Conservation (phyloP, 2,797 vertebrate genomes). For the Chiroxiphia lanceolata region DNA sequence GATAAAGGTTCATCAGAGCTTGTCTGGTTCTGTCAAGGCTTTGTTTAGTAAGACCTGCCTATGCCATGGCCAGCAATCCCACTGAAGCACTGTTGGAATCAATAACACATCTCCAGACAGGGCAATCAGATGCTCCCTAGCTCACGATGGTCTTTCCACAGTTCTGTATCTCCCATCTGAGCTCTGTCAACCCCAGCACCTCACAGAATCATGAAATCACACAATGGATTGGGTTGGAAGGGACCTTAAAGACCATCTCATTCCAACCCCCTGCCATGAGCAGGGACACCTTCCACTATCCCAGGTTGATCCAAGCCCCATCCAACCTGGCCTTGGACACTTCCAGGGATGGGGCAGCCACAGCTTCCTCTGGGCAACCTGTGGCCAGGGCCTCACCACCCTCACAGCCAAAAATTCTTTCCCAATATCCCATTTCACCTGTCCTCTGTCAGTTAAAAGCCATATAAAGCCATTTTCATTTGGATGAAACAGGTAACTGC, state of each 20-base stretch:
- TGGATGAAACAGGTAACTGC: neutral
- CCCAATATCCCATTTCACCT: no score
- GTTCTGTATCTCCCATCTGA: neutral
- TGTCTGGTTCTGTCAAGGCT: rapidly evolving
- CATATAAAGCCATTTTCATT: neutral
- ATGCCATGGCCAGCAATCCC: neutral
- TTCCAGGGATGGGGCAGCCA: neutral
- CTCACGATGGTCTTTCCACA: neutral
- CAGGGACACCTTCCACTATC: rapidly evolving
- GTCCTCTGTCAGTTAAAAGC: neutral
- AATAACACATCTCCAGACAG: neutral
- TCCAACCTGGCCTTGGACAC: neutral
- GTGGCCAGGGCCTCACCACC: rapidly evolving
- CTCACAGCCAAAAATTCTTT: rapidly evolving
- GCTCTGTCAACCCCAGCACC: neutral
- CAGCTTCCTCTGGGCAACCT: neutral
- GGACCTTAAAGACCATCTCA: neutral
- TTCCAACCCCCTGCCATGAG: rapidly evolving
- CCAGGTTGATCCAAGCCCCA: rapidly evolving
- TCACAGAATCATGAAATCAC: neutral
- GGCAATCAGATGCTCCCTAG: neutral
- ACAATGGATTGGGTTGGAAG: neutral
- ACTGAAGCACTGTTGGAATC: neutral
- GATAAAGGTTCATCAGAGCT: neutral
- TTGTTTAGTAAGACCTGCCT: neutral